phyloP scores from a whole-genome alignment of 1,140 invertebrate species.

The Maconellicoccus hirsutus region DNA sequence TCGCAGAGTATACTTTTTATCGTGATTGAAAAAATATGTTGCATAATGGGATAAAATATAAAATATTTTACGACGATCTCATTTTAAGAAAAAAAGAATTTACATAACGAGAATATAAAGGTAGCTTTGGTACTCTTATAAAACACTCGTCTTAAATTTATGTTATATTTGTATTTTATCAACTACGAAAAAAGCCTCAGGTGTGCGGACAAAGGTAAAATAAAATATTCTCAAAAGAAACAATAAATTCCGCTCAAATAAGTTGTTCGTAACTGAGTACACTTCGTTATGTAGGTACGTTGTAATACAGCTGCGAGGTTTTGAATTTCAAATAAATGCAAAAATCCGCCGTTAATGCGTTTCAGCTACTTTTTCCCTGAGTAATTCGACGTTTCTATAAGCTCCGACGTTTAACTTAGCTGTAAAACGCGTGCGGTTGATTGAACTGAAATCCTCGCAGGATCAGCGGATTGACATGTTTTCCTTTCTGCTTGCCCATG shows the following conservation, averaged over 20 bases:
- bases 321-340: slow-evolving; percentile 1
- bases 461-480: no score
- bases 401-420: no score
- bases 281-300: background rate
- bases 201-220: background rate
- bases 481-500: no score
- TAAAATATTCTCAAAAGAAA: background rate
- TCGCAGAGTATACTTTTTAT: background rate
- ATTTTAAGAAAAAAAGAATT: background rate
- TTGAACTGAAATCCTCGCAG: no score
- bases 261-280: background rate
- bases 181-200: slow-evolving; percentile 1
- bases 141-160: slow-evolving; percentile 1
- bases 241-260: background rate
- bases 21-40: slow-evolving; percentile 5
- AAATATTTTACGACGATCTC: background rate
- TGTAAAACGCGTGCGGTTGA: no score
- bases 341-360: background rate
- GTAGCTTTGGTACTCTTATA: background rate
- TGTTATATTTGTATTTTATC: slow-evolving; percentile 6
- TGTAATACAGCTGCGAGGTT: background rate
- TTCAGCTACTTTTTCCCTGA: background rate
- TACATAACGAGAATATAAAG: slow-evolving; percentile 9
- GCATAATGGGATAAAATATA: slow-evolving; percentile 9
- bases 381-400: no score